phyloP scores from a whole-genome alignment of 2,888 invertebrate species.

The Antitype chi region DNA sequence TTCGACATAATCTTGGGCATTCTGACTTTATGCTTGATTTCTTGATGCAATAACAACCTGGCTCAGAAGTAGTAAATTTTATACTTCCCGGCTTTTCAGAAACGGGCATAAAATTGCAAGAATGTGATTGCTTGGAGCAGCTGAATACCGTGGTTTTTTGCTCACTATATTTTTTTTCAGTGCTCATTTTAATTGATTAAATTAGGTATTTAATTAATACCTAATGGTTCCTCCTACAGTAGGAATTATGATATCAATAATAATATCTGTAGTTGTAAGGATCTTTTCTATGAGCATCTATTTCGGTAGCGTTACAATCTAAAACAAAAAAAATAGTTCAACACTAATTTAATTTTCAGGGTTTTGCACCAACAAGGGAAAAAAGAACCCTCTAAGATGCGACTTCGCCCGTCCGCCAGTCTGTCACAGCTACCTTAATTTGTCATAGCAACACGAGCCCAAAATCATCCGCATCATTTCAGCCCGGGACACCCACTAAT shows the following conservation, averaged over 20 bases:
- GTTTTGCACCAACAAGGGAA: not conserved
- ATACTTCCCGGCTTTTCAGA: constrained; percentile 6
- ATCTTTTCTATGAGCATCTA: constrained; percentile 1
- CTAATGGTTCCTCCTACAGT: not conserved
- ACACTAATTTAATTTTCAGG: not conserved
- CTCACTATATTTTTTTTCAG: not conserved
- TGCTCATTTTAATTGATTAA: constrained; percentile 9
- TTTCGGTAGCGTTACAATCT: constrained; percentile 9
- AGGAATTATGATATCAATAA: constrained; percentile 15
- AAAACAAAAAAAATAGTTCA: constrained; percentile 20
- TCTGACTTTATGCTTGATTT: not conserved
- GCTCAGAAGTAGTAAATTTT: constrained; percentile 11
- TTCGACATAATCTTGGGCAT: not conserved
- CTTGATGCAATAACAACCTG: not conserved
- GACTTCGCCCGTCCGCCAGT: not conserved
- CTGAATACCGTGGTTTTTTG: not conserved
- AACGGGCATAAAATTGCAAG: not conserved
- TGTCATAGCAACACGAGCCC: not conserved
- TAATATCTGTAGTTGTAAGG: constrained; percentile 21
- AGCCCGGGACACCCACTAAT: too few species aligned
- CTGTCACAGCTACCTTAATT: not conserved
- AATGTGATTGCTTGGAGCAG: constrained; percentile 4
- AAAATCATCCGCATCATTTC: too few species aligned
- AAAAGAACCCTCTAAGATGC: too few species aligned
- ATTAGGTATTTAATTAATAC: not conserved